Base-by-base conservation (phyloP, 2,113 vertebrate species). In the Potamarius usumacintae region DNA sequence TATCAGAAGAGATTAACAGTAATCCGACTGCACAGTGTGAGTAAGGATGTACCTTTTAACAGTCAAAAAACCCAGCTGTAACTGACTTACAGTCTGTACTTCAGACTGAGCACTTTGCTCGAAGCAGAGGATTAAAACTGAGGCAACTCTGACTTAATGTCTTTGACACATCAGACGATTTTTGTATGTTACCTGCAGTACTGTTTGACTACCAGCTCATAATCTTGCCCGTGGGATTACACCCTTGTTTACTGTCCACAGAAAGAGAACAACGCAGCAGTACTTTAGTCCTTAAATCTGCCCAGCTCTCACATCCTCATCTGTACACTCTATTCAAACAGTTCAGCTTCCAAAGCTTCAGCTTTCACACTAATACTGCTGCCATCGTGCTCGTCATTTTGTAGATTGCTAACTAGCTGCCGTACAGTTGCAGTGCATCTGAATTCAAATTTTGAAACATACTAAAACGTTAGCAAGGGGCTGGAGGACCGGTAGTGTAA, bases 221-320 rank as follows among this genome's bases (percentile, higher is more conserved):
- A 25, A 52, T 25, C 4, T 0, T 12, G 72, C 20, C 48, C 22
- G 0, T 20, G 42, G 18, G 18, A 22, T 22, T 74, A 9, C 8
- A 0, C 15, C 2, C 34, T 20, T 0, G 6, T 34, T 17, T 34
- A 15, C 2, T 0, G 17, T 27, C 12, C 7, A 71, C 12, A 0
- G 17, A 17, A 72, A 42, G 17, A 72, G 69, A 42, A 42, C 30
- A 18, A 72, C 2, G 15, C 30, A 42, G 69, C 7, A 12, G 15
- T 17, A 11, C 30, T 72, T 42, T 72, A 72, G 2, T 27, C 11
- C n/a, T 27, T 67, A 30, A 67, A 10, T 65, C 62, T 65, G 62
- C 10, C 62, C 62, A 11, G 7, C 22, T 65, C 22, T 65, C 62
- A 10, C 7, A 65, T 8, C 62, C 62, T n/a, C 25, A 25, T 65